phyloP scores from a whole-genome alignment of 2,113 vertebrate species.

The Ciconia maguari region DNA sequence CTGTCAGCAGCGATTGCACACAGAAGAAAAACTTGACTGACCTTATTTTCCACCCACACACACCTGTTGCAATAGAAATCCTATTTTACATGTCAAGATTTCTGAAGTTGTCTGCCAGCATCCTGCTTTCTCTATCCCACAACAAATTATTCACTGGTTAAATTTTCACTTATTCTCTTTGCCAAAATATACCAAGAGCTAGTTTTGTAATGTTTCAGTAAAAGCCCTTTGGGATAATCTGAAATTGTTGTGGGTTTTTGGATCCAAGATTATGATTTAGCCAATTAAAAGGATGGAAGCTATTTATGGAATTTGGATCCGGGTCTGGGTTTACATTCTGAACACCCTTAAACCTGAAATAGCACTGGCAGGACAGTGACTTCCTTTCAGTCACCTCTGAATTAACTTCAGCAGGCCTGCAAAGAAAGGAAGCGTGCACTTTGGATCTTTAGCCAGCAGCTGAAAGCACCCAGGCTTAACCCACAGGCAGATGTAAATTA shows the following conservation, averaged over 20 bases:
- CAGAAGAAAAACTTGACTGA: neutral
- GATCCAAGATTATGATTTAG: slow-evolving; percentile 8
- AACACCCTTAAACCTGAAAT: slow-evolving; percentile 18
- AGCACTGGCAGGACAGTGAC: neutral
- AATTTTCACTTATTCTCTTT: neutral
- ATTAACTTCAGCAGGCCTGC: neutral
- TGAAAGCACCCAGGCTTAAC: neutral
- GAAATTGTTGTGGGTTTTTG: neutral
- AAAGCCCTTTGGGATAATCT: neutral
- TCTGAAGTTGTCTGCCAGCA: neutral
- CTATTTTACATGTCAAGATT: neutral
- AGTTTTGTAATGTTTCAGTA: slow-evolving; percentile 14
- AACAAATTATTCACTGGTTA: slow-evolving; percentile 12
- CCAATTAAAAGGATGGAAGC: neutral
- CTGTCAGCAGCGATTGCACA: neutral
- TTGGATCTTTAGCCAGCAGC: neutral
- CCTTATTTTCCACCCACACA: neutral
- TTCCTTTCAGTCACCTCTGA: neutral
- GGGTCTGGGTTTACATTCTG: neutral
- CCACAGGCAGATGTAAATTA: neutral
- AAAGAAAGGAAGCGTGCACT: neutral
- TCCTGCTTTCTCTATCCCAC: neutral
- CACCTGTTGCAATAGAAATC: slow-evolving; percentile 5
- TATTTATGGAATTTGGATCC: neutral
- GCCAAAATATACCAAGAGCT: slow-evolving; percentile 22